These are phyloP conservation scores for Ladona fulva DNA, from an alignment of 1,140 invertebrate species.

Conservation along the genomic window DNA sequence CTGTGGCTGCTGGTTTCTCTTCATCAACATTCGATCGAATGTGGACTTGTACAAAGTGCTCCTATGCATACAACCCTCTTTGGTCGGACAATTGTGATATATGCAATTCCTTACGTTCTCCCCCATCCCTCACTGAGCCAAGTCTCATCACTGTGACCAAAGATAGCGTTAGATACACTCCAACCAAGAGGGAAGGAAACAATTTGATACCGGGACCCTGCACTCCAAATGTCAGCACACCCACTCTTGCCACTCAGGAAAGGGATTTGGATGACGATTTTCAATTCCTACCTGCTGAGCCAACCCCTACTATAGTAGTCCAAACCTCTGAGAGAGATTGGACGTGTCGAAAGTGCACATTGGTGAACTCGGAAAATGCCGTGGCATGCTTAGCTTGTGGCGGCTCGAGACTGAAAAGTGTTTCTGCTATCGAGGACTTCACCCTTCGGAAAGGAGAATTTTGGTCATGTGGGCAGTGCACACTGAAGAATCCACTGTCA, in stretches of 20 bases:
- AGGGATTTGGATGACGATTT: constrained; percentile 43
- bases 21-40: constrained; percentile 45
- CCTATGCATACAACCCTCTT: constrained; percentile 76
- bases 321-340: constrained; percentile 46
- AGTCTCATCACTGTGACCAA: constrained; percentile 60
- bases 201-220: neutral
- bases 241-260: constrained; percentile 34
- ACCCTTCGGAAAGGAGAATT: constrained; percentile 63
- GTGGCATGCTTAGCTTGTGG: constrained; percentile 73
- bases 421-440: constrained; percentile 52
- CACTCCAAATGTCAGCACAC: neutral
- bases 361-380: constrained; percentile 60
- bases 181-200: constrained; percentile 33
- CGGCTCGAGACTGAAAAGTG: constrained; percentile 62
- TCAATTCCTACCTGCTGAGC: constrained; percentile 36
- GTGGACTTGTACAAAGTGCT: constrained; percentile 81
- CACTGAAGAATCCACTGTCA: constrained; percentile 69
- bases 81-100: constrained; percentile 70
- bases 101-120: constrained; percentile 54
- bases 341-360: constrained; percentile 80
- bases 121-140: constrained; percentile 52
- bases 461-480: constrained; percentile 68
- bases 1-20: neutral
- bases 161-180: constrained; percentile 43
- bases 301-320: constrained; percentile 16